phyloP scores from a whole-genome alignment of 2,113 vertebrate genomes.

The Tachycineta bicolor region DNA sequence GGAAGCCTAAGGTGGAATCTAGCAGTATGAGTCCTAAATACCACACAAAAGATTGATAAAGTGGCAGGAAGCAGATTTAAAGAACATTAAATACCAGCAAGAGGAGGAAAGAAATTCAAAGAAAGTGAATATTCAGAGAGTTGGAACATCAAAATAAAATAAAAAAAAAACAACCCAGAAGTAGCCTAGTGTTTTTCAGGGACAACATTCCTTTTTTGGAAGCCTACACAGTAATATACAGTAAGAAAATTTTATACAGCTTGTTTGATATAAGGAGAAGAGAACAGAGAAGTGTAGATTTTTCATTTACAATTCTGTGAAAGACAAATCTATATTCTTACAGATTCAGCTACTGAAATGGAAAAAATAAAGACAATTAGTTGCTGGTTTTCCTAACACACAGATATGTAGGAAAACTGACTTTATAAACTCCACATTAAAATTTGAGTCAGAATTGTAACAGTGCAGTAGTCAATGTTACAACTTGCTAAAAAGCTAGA shows the following conservation, averaged over 20 bases:
- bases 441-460: not conserved
- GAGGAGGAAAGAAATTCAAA: not conserved
- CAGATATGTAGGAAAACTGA: not conserved
- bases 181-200: not conserved
- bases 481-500: not conserved
- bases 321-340: not conserved
- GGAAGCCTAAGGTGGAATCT: not conserved
- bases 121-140: not conserved
- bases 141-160: not conserved
- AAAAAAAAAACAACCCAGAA: not conserved
- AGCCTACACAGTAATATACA: not conserved
- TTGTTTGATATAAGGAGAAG: not conserved
- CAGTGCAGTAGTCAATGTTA: not conserved
- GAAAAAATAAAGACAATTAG: not conserved
- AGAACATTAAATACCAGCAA: not conserved
- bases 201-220: not conserved
- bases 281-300: not conserved
- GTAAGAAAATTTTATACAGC: not conserved
- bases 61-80: not conserved
- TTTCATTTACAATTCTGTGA: not conserved
- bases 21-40: not conserved
- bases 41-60: not conserved
- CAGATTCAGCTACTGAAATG: not conserved
- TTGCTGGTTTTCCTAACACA: not conserved
- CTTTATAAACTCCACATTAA: not conserved